Evolutionary conservation across 1,140 invertebrate species (phyloP).

Genomic region (Zaprionus gabonicus): DNA sequence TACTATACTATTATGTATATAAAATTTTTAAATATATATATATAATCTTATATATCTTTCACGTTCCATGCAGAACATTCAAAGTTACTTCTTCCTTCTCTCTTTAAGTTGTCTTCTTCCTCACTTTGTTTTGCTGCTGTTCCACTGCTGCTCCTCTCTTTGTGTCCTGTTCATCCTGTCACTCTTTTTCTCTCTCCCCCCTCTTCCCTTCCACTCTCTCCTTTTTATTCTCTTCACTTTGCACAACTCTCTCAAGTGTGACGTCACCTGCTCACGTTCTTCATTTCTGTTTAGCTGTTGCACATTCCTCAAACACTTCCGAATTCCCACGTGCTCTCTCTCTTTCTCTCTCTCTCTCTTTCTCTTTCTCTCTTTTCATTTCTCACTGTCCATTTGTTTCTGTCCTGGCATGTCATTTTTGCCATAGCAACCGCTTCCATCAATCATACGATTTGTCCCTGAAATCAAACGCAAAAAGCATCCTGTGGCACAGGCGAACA

Average conservation of each 20-base stretch:
- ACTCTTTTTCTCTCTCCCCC: not conserved
- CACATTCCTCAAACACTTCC: not conserved
- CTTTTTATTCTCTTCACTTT: not conserved
- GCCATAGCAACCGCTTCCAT: constrained; percentile 73
- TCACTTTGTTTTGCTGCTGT: not conserved
- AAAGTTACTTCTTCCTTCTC: not conserved
- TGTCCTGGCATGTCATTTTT: constrained; percentile 49
- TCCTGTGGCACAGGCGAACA: constrained; percentile 68
- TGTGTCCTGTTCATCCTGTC: not conserved
- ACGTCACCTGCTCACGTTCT: not conserved
- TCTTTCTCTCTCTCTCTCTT: not conserved
- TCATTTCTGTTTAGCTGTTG: not conserved
- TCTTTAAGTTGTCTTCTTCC: not conserved
- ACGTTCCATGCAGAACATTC: too few relatives aligned
- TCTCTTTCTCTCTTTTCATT: not conserved
- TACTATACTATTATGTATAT: too few relatives aligned
- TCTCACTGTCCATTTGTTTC: not conserved
- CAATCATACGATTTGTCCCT: constrained; percentile 84
- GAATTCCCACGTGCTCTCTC: not conserved
- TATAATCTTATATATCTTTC: too few relatives aligned
- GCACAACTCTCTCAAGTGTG: not conserved
- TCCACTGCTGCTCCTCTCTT: not conserved
- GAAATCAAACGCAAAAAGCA: constrained; percentile 84
- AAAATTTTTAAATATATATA: too few relatives aligned
- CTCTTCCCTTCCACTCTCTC: not conserved